Evolutionary conservation across 1,140 invertebrate genomes (phyloP).

Genomic region (Ephestia elutella): DNA sequence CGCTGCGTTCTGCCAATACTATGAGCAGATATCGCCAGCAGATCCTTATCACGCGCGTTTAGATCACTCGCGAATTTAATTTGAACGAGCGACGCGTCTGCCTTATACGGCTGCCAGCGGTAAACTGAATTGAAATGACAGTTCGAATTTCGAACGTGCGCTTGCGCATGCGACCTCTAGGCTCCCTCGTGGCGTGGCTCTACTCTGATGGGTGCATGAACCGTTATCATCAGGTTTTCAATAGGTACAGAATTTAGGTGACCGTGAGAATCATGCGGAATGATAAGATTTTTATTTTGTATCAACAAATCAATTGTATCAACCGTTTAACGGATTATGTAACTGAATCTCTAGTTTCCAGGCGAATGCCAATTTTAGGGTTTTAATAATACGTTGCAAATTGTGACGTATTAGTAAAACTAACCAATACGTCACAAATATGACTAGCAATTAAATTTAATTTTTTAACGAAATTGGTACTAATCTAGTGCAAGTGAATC

Average conservation of each 20-base stretch:
- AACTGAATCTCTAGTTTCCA: too few relatives aligned
- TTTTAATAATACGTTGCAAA: too few relatives aligned
- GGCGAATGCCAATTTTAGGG: too few relatives aligned
- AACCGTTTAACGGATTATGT: background rate
- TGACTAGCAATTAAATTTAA: too few relatives aligned
- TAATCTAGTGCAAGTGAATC: too few relatives aligned
- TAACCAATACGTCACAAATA: too few relatives aligned
- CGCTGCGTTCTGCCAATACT: constrained; percentile 9
- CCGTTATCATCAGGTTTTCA: constrained; percentile 10
- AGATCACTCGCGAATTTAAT: constrained; percentile 2
- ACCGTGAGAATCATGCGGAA: background rate
- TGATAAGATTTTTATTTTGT: background rate
- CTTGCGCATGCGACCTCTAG: constrained; percentile 18
- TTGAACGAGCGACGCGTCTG: constrained; percentile 15
- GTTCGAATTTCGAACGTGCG: constrained; percentile 11
- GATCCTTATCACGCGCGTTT: constrained; percentile 3
- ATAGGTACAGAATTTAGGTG: background rate
- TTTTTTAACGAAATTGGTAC: too few relatives aligned
- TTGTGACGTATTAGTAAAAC: too few relatives aligned
- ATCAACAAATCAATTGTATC: too few relatives aligned
- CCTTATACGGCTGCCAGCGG: constrained; percentile 17
- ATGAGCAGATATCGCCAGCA: background rate
- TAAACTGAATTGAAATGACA: constrained; percentile 19
- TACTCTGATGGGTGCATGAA: background rate
- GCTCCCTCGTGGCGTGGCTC: constrained; percentile 11